phyloP scores from a whole-genome alignment of 2,113 vertebrate species.

The Corythornis madagascariensis region DNA sequence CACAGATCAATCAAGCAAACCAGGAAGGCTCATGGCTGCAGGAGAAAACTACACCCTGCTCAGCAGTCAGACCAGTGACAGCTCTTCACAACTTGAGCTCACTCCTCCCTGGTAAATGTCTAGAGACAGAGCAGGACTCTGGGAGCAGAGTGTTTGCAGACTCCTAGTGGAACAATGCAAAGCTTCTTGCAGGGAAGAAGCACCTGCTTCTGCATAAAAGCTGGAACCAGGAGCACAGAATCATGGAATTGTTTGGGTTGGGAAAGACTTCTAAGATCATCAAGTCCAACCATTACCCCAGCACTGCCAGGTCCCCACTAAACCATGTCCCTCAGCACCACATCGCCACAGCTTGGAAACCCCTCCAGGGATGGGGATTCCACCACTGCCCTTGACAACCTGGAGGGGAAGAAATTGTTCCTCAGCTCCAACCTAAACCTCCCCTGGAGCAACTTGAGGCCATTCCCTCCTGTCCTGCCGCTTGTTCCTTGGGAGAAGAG shows the following conservation, averaged over 20 bases:
- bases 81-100: not conserved
- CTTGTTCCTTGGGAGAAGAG: too few species aligned
- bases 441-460: too few species aligned
- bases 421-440: too few species aligned
- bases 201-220: not conserved
- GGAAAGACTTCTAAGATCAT: not conserved
- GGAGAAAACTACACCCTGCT: not conserved
- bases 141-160: fast-evolving
- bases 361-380: not conserved
- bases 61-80: not conserved
- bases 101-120: not conserved
- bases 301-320: not conserved
- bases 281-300: not conserved
- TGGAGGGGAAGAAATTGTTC: too few species aligned
- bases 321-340: not conserved
- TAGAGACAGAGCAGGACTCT: fast-evolving
- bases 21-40: not conserved
- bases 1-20: not conserved
- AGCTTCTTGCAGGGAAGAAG: not conserved
- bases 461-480: too few species aligned
- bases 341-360: not conserved
- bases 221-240: not conserved
- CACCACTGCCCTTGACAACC: not conserved
- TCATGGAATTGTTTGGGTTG: not conserved
- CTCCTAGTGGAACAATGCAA: fast-evolving